A percentile compares a stretch with the other conserved stretches of the same genome.
These are phyloP conservation scores for Oncorhynchus kisutch DNA, from an alignment of 2,113 vertebrate species.

Conservation along the genomic window DNA sequence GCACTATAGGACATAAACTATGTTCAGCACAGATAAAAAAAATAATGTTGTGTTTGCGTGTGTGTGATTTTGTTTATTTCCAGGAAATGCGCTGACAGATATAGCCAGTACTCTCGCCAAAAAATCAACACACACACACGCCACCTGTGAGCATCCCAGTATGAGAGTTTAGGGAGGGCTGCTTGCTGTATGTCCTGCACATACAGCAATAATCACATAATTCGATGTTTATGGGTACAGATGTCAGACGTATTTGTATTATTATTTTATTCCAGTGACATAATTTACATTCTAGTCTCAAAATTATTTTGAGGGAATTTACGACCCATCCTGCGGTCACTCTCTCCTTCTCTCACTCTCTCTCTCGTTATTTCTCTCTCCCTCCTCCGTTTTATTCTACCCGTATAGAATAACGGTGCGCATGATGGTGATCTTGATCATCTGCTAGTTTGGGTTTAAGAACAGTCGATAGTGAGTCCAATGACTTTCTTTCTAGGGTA, in stretches of 20 bases:
- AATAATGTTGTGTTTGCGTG: no score
- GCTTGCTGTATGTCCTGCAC: not conserved
- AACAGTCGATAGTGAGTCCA: conserved; percentile 5
- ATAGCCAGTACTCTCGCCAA: no score
- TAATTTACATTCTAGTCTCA: not conserved
- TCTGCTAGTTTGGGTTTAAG: conserved; percentile 14
- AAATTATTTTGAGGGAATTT: conserved; percentile 25
- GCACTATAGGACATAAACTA: no score
- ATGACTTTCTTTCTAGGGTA: conserved; percentile 24
- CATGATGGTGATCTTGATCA: conserved; percentile 23
- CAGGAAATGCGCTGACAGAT: no score
- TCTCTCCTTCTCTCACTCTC: conserved; percentile 1
- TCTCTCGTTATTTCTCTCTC: not conserved
- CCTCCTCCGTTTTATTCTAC: conserved; percentile 21
- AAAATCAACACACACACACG: not conserved
- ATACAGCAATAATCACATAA: not conserved
- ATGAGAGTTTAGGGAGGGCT: not conserved
- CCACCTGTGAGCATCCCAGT: conserved; percentile 13
- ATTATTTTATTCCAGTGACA: no score
- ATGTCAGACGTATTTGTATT: no score
- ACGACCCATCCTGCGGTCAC: conserved; percentile 33
- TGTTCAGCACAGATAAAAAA: no score
- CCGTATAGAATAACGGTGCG: conserved; percentile 4
- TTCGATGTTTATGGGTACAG: no score
- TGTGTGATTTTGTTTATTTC: no score